Conservation (phyloP, 1,140 invertebrate species). For the Campoletis sonorensis region DNA sequence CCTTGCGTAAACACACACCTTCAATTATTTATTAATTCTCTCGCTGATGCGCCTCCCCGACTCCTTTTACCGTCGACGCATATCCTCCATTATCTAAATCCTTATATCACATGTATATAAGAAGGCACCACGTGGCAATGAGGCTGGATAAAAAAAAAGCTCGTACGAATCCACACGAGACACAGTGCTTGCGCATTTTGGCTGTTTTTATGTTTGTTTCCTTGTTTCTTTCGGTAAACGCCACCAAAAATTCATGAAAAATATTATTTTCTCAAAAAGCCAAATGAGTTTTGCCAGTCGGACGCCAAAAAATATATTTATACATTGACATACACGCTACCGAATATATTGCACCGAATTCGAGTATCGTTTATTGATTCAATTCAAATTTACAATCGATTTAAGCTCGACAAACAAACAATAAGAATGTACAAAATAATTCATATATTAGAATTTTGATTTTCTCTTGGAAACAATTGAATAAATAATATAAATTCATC, state of each 20-base stretch:
- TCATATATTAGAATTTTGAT: constrained; percentile 64
- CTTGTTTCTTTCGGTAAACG: background rate
- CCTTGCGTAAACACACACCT: too few relatives aligned
- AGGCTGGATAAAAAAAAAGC: constrained; percentile 28
- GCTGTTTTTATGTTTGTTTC: background rate
- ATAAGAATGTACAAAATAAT: constrained; percentile 41
- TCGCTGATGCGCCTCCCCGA: too few relatives aligned
- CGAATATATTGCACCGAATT: constrained; percentile 28
- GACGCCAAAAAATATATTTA: too few relatives aligned
- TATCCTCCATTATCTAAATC: constrained; percentile 38
- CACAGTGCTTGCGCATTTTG: too few relatives aligned
- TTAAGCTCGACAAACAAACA: constrained; percentile 2
- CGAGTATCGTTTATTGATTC: background rate
- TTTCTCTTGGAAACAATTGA: constrained; percentile 24
- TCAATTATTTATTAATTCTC: background rate
- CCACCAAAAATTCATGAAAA: background rate
- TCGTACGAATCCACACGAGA: constrained; percentile 20
- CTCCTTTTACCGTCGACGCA: too few relatives aligned
- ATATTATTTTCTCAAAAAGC: too few relatives aligned
- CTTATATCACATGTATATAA: constrained; percentile 68
- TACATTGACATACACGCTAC: too few relatives aligned
- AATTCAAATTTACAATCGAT: constrained; percentile 13
- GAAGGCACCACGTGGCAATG: constrained; percentile 60
- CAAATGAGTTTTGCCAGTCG: too few relatives aligned
- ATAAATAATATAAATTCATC: constrained; percentile 33